phyloP scores from a whole-genome alignment of 1,140 invertebrate genomes.

The Parasteatoda tepidariorum region DNA sequence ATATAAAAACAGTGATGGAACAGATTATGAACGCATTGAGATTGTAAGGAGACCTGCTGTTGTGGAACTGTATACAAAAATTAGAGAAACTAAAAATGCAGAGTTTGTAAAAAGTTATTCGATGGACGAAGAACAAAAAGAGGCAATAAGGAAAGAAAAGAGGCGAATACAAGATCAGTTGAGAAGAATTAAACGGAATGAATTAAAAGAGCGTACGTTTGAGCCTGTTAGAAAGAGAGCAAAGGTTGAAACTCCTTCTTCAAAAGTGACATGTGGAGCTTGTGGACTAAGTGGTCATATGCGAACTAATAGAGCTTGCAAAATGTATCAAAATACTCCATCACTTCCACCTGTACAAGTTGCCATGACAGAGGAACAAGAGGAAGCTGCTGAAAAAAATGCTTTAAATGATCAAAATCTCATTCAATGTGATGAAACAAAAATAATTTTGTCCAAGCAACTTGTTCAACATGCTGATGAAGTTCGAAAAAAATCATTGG shows the following conservation, averaged over 20 bases:
- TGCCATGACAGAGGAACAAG: conserved; percentile 82
- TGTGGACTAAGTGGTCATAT: conserved; percentile 86
- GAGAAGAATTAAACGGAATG: conserved; percentile 90
- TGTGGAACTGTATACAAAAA: conserved; percentile 96
- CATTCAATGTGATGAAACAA: conserved; percentile 88
- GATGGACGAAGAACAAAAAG: conserved; percentile 76
- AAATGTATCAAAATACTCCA: conserved; percentile 78
- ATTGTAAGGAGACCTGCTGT: conserved; percentile 91
- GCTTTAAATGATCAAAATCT: conserved; percentile 81
- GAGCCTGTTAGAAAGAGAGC: conserved; percentile 78
- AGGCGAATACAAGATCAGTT: conserved; percentile 97
- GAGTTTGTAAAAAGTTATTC: conserved; percentile 77
- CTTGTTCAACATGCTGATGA: conserved; percentile 80
- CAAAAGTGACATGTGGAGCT: conserved; percentile 93
- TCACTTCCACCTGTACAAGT: conserved; percentile 76
- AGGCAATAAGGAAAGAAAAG: conserved; percentile 96
- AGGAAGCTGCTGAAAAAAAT: conserved; percentile 78
- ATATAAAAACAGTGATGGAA: conserved; percentile 87
- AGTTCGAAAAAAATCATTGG: conserved; percentile 79
- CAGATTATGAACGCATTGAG: conserved; percentile 92
- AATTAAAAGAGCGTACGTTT: conserved; percentile 78
- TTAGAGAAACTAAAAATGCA: conserved; percentile 94
- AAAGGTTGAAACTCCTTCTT: conserved; percentile 74
- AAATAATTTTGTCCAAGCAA: conserved; percentile 65
- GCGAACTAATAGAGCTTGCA: conserved; percentile 96